Evolutionary conservation across 2,113 vertebrate genomes (phyloP).

Genomic region (Acrocephalus kingi): DNA sequence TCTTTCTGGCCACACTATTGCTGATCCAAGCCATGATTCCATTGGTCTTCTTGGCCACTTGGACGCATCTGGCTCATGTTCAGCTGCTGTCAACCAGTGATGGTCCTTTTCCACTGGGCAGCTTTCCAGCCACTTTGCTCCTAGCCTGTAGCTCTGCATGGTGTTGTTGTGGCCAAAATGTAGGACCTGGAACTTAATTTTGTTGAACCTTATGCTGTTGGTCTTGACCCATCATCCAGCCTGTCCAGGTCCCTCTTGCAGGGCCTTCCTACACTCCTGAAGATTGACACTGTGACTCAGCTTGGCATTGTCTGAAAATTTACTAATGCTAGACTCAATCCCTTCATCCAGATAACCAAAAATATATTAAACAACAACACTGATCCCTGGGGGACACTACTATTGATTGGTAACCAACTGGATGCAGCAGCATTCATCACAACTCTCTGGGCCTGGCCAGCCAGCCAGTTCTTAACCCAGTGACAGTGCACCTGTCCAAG

Average conservation of each 20-base stretch:
- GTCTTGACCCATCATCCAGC: background rate
- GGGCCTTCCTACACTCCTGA: background rate
- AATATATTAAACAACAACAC: background rate
- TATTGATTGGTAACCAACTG: background rate
- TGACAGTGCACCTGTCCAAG: fast-evolving
- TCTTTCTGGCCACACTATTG: background rate
- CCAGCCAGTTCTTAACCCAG: background rate
- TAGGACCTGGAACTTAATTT: background rate
- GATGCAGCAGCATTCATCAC: background rate
- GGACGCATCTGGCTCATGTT: background rate
- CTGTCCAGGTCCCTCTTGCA: too few species aligned
- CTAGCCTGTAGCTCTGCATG: background rate
- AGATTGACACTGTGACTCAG: fast-evolving
- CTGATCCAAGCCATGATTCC: background rate
- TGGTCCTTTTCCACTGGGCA: background rate
- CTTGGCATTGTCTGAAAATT: background rate
- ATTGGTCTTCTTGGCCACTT: background rate
- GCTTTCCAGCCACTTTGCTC: background rate
- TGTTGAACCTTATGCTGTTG: background rate
- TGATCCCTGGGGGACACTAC: background rate
- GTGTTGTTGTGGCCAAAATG: background rate
- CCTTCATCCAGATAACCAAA: background rate
- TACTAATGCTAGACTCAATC: background rate
- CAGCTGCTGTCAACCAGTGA: background rate
- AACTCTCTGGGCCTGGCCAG: background rate